These are phyloP conservation scores for Meloidogyne exigua DNA, from an alignment of 1,140 invertebrate genomes.

Conservation along the genomic window DNA sequence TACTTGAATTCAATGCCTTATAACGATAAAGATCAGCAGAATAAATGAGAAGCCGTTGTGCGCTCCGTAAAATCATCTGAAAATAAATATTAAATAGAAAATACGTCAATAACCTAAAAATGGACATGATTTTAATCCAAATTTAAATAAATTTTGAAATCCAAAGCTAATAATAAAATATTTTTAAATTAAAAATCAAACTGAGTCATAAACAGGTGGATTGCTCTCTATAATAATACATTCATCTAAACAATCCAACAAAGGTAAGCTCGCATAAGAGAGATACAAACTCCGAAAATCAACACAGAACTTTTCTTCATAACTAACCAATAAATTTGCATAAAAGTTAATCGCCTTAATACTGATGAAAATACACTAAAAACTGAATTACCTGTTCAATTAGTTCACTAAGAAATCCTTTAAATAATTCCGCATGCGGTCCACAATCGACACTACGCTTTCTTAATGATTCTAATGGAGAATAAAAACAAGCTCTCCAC, in stretches of 20 bases:
- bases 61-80: conserved; percentile 13
- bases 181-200: not conserved
- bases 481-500: conserved; percentile 22
- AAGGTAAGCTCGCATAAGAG: not conserved
- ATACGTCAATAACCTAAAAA: too few species aligned
- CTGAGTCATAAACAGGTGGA: not conserved
- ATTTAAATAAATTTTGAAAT: not conserved
- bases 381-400: not conserved
- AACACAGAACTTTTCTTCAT: conserved; percentile 9
- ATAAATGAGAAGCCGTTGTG: conserved; percentile 17
- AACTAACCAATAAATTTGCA: conserved; percentile 7
- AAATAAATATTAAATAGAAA: not conserved
- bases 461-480: conserved; percentile 2
- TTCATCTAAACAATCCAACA: conserved; percentile 1
- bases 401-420: not conserved
- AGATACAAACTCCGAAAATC: conserved; percentile 12
- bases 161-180: too few species aligned
- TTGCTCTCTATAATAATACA: not conserved
- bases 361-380: not conserved
- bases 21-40: conserved; percentile 21
- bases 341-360: conserved; percentile 20
- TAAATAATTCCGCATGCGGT: conserved; percentile 11
- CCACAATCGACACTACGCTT: conserved; percentile 15
- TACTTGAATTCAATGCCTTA: not conserved
- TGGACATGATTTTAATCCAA: too few species aligned